Percentiles rank a stretch among this genome's conserved stretches.
Evolutionary conservation across 2,888 invertebrate species (phyloP).

Genomic region (Ephialtes manifestator): DNA sequence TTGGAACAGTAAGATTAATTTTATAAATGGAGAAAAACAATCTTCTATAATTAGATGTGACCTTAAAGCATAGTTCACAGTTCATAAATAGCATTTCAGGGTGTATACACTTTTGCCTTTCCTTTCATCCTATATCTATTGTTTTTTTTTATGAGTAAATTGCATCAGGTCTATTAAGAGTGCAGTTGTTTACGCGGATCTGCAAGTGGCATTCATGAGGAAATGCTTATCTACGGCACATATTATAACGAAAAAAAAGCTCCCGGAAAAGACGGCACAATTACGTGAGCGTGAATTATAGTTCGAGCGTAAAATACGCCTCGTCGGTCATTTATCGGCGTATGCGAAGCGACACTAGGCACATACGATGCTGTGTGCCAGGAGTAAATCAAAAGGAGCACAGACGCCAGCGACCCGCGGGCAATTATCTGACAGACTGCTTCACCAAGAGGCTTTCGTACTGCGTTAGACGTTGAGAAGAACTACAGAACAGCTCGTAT

Average conservation of each 20-base stretch:
- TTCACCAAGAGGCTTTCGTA: conserved; percentile 42
- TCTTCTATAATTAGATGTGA: background rate
- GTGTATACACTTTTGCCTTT: background rate
- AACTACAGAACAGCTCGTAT: background rate
- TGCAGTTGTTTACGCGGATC: conserved; percentile 6
- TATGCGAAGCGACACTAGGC: conserved; percentile 22
- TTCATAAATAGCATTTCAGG: background rate
- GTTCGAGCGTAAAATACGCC: conserved; percentile 66
- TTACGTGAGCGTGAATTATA: conserved; percentile 66
- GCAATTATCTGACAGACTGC: conserved; percentile 59
- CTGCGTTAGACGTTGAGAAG: conserved; percentile 11
- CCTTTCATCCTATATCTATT: background rate
- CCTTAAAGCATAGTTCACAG: no score
- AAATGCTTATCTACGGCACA: background rate
- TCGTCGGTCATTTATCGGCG: conserved; percentile 63
- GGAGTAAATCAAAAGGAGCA: conserved; percentile 61
- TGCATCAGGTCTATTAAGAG: background rate
- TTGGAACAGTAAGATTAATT: background rate
- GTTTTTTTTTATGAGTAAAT: background rate
- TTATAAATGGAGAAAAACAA: background rate
- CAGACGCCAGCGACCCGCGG: conserved; percentile 41
- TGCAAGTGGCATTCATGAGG: background rate
- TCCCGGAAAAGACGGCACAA: conserved; percentile 56
- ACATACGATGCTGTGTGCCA: conserved; percentile 25
- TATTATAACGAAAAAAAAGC: conserved; percentile 9